Evolutionary conservation across 2,113 vertebrate genomes (phyloP).

Genomic region (Brachionichthys hirsutus): DNA sequence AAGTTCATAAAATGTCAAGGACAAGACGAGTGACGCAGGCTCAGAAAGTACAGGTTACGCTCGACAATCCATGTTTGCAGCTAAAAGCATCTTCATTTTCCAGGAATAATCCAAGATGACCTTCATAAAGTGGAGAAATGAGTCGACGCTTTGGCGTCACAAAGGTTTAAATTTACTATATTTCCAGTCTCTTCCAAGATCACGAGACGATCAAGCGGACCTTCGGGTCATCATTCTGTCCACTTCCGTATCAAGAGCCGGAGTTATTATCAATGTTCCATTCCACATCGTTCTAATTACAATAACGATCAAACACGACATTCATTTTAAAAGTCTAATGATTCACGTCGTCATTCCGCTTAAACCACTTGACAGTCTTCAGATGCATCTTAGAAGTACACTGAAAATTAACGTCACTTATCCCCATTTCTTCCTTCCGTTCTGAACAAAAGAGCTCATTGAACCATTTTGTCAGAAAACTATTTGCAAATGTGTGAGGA

Average conservation of each 20-base stretch:
- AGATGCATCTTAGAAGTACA: not conserved
- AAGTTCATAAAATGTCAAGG: constrained; percentile 49
- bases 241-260: not conserved
- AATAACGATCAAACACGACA: too few species aligned
- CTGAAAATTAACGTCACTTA: too few species aligned
- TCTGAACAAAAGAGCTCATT: too few species aligned
- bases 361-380: not conserved
- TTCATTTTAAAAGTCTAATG: too few species aligned
- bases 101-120: constrained; percentile 46
- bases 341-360: not conserved
- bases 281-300: too few species aligned
- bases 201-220: not conserved
- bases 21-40: constrained; percentile 27
- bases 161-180: not conserved
- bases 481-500: too few species aligned
- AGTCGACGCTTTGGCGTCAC: constrained; percentile 7
- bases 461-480: too few species aligned
- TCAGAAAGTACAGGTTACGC: constrained; percentile 54
- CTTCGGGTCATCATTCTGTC: not conserved
- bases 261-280: not conserved
- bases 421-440: too few species aligned
- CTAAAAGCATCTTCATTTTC: constrained; percentile 37
- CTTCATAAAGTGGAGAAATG: constrained; percentile 35
- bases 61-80: constrained; percentile 41
- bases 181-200: too few species aligned